Evolutionary conservation across 2,888 invertebrate genomes (phyloP).

Genomic region (Arenicola marina): DNA sequence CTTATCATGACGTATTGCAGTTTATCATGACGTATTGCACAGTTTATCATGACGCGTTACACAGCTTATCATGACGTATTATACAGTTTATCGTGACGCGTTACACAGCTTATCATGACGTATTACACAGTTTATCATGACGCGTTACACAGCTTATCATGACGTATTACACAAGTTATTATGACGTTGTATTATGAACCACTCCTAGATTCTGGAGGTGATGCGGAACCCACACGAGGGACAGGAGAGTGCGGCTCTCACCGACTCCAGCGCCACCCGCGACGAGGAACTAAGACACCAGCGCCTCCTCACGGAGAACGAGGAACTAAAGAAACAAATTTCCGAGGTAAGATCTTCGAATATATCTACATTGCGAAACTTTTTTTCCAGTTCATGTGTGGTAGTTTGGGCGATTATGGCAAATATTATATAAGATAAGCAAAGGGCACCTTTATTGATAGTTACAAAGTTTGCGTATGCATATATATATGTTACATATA

Average conservation of each 20-base stretch:
- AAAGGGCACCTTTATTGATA: too few species aligned
- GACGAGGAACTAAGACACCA: conserved; percentile 96
- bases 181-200: background rate
- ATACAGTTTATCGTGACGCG: too few species aligned
- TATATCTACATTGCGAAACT: background rate
- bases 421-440: too few species aligned
- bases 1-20: too few species aligned
- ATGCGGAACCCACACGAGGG: conserved; percentile 47
- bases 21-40: too few species aligned
- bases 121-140: background rate
- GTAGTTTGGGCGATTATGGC: background rate
- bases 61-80: too few species aligned
- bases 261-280: conserved; percentile 60
- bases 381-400: background rate
- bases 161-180: background rate
- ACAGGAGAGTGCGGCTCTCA: conserved; percentile 55
- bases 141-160: background rate
- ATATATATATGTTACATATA: background rate
- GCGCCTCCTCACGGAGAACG: conserved; percentile 90
- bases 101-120: background rate
- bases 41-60: too few species aligned
- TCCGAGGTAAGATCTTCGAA: conserved; percentile 71
- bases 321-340: conserved; percentile 93
- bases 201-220: conserved; percentile 49
- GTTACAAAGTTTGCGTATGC: too few species aligned